A percentile compares a stretch with the other conserved stretches of the same genome.
These are phyloP conservation scores for Ferdinandea cuprea DNA, from an alignment of 2,888 invertebrate species.

Conservation along the genomic window DNA sequence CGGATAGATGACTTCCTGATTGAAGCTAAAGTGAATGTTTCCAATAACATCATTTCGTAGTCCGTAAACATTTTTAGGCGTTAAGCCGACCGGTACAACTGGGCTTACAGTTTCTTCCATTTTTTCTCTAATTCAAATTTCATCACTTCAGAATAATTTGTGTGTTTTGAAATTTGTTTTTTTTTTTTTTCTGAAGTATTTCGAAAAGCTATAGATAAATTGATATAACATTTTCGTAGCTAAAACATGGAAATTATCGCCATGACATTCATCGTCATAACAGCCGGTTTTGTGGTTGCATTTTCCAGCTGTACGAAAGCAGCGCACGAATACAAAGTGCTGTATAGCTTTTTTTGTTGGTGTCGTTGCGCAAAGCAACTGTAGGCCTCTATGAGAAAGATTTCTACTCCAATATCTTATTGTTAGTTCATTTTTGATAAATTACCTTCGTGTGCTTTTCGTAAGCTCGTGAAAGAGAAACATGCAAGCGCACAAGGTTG, in stretches of 20 bases:
- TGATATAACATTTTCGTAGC: conserved; percentile 51
- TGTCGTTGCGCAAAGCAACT: conserved; percentile 36
- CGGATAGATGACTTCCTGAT: conserved; percentile 91
- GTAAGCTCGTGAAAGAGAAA: conserved; percentile 20
- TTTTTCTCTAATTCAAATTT: not conserved
- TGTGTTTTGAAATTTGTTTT: not conserved
- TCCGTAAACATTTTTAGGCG: conserved; percentile 82
- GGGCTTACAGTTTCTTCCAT: conserved; percentile 66
- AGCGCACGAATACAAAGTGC: not conserved
- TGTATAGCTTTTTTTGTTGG: conserved; percentile 23
- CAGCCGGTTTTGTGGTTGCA: not conserved
- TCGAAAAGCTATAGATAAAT: conserved; percentile 42
- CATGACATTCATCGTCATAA: conserved; percentile 39
- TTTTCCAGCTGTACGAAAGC: not conserved
- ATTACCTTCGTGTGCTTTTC: conserved; percentile 19
- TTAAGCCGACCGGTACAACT: conserved; percentile 78
- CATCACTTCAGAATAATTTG: not conserved
- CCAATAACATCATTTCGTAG: conserved; percentile 84
- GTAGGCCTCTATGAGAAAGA: not conserved
- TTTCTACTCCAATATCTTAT: not conserved
- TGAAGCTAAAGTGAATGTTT: conserved; percentile 89
- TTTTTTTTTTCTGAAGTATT: conserved; percentile 19
- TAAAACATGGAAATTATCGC: conserved; percentile 2
- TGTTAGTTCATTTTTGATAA: conserved; percentile 4
- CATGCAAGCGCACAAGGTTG: conserved; percentile 2